Evolutionary conservation across 2,888 invertebrate genomes (phyloP), one percentile per base, ranked within the genome.

Genomic region (Crioceris asparagi): DNA sequence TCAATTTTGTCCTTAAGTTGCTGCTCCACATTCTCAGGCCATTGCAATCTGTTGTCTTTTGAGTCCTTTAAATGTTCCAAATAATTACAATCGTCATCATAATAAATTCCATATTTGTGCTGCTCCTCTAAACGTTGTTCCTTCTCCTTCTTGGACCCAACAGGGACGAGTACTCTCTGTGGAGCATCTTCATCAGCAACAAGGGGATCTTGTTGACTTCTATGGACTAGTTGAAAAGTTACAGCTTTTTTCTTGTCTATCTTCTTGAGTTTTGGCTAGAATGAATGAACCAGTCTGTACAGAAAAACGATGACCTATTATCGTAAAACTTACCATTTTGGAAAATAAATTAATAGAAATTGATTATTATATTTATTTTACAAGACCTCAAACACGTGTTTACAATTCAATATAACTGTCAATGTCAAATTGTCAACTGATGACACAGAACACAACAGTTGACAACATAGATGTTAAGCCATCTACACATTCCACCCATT

Each of bases 21-120:
- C n/a, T 48, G 40, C 18, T 55, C 55, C 12, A 51, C 50, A 41
- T 57, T 38, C 14, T 52, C 50, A n/a, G 57, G 58, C 65, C 77
- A 68, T 39, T 75, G 71, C 43, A 72, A 59, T 2, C 69, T 66
- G 43, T 73, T 65, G 47, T 71, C 69, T 48, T 65, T 65, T 1
- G 70, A 68, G 44, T 80, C 79, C 51, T 75, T 75, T 38, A 97
- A 70, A 71, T 97, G 93, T 61, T 96, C 88, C 46, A 96, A 64
- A 58, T 97, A 97, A 60, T 97, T 80, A 62, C 92, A 94, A 51
- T 93, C 90, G 65, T 97, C 94, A 53, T 94, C 93, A 61, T 78
- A 96, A 59, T 80, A 88, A 42, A 97, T 79, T 1, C 94, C 96
- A 70, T 76, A 93, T 60, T 92, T 90, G 11, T 72, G 67, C 54